Evolutionary conservation across 1,140 invertebrate genomes (phyloP), one percentile per base, ranked within the genome.

Genomic region (Brachionus angularis): DNA sequence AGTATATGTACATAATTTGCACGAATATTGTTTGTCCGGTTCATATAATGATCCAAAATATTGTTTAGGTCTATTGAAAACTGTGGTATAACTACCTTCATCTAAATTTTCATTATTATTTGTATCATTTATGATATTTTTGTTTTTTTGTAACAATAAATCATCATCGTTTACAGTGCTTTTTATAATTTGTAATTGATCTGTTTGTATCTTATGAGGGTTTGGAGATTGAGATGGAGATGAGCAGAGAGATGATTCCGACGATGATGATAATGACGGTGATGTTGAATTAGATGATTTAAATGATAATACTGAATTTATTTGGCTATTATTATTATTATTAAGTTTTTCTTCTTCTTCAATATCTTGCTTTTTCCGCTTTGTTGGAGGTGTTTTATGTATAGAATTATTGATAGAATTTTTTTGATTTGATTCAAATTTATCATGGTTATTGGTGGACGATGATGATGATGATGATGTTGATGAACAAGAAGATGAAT

Each of bases 1-100:
- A 1, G 69, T 71, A 33, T 71, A 71, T 1, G 69, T 49, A 31
- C 69, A 71, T 31, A 71, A 33, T n/a, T 31, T 53, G 27, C 69
- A 71, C 27, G 69, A 52, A 53, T 71, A 71, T 36, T 71, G 69
- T 58, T 71, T 71, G 16, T 71, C 69, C 0, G 69, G 69, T 33
- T 71, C 69, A 33, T 71, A 71, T 10, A 71, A 33, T 5, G 49
- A 53, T 5, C 69, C 69, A 71, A 53, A 71, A 18, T 53, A 71
- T 21, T 71, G 69, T 52, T 71, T 71, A 12, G 69, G 69, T 10
- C 69, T 14, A 36, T 71, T 71, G 31, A 36, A 71, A 27, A 71
- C 39, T 31, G 44, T 23, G 16, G 5, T 31, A 36, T 69, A 69
- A 5, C 34, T 16, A 25, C 36, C 8, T 3, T 23, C 16, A 36